Percentiles rank a stretch among this genome's conserved stretches.
Evolutionary conservation across 2,888 invertebrate species (phyloP).

Genomic region (Corbicula japonica): DNA sequence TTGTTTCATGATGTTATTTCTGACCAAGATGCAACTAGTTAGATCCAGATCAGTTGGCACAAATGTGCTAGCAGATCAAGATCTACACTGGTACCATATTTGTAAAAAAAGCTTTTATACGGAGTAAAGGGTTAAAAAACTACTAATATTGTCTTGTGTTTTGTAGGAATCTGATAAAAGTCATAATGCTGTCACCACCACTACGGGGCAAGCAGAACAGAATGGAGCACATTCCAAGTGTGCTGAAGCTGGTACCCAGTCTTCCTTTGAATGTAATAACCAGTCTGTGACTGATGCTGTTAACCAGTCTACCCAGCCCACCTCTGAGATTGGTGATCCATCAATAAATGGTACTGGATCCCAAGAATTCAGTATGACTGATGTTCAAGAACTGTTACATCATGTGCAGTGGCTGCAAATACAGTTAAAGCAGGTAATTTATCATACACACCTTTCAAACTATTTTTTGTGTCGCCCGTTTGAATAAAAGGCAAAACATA

Average conservation of each 20-base stretch:
- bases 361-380: constrained; percentile 50
- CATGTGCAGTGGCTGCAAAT: constrained; percentile 82
- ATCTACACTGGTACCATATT: too few species aligned
- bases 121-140: too few species aligned
- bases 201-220: not conserved
- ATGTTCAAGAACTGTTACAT: constrained; percentile 70
- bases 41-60: too few species aligned
- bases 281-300: constrained; percentile 31
- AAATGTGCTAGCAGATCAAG: too few species aligned
- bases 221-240: constrained; percentile 12
- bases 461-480: too few species aligned
- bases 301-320: constrained; percentile 7
- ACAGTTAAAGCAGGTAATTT: constrained; percentile 81
- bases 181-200: constrained; percentile 12
- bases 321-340: constrained; percentile 21
- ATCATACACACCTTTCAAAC: not conserved
- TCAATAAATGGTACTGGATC: constrained; percentile 23
- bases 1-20: too few species aligned
- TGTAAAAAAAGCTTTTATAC: too few species aligned
- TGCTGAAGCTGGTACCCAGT: constrained; percentile 33
- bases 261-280: constrained; percentile 1
- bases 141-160: not conserved
- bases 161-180: constrained; percentile 13
- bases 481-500: too few species aligned
- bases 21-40: too few species aligned